Evolutionary conservation across 2,113 vertebrate species (phyloP).

Genomic region (Eonycteris spelaea): DNA sequence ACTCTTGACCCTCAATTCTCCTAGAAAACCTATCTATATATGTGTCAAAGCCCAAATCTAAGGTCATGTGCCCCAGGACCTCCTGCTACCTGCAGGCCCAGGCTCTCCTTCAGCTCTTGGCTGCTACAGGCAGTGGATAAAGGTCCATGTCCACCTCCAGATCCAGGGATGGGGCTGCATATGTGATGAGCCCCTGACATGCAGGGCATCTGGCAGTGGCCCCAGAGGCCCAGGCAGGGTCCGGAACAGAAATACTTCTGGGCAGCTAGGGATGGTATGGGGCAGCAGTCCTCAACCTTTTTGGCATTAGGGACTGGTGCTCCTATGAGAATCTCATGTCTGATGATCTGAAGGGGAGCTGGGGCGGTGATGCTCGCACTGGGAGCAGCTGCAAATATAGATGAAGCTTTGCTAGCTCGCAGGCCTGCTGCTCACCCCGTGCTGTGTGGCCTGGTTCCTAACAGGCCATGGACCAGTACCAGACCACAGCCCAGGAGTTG

Average conservation of each 20-base stretch:
- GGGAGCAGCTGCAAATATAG: too few species aligned
- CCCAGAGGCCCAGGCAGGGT: not conserved
- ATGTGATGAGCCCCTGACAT: accelerated
- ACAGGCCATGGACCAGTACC: too few species aligned
- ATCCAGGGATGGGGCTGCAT: not conserved
- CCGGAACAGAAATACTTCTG: not conserved
- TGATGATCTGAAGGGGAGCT: too few species aligned
- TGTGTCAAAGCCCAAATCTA: not conserved
- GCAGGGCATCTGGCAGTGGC: too few species aligned
- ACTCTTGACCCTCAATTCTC: not conserved
- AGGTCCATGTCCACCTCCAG: not conserved
- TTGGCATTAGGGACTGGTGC: too few species aligned
- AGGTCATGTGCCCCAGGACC: not conserved
- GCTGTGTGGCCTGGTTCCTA: too few species aligned
- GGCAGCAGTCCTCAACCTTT: too few species aligned
- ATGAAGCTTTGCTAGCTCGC: too few species aligned
- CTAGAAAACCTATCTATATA: accelerated
- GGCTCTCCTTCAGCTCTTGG: not conserved
- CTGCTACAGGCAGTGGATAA: not conserved
- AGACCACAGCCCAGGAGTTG: too few species aligned
- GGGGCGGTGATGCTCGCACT: too few species aligned
- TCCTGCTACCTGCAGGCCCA: not conserved
- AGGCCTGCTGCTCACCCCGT: too few species aligned
- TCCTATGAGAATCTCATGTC: too few species aligned
- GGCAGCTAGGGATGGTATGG: accelerated